Conservation (phyloP, 2,888 invertebrate species). For the Spisula solida region DNA sequence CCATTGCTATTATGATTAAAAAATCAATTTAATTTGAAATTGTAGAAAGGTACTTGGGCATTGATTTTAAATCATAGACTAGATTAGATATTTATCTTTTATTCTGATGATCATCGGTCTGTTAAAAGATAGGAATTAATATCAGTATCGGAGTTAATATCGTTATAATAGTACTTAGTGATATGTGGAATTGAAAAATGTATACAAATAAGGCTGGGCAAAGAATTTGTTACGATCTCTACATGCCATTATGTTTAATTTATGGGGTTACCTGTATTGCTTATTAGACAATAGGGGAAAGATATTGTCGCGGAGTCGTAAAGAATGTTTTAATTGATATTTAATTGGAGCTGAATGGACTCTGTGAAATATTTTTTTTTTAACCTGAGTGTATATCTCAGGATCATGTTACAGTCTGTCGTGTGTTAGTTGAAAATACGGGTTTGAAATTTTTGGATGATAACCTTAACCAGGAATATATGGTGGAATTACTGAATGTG, state of each 20-base stretch:
- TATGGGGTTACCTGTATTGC: background rate
- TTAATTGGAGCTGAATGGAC: slow-evolving; percentile 6
- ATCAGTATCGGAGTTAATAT: too few relatives aligned
- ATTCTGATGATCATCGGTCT: too few relatives aligned
- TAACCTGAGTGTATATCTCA: background rate
- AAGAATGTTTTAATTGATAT: slow-evolving; percentile 2
- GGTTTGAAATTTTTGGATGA: background rate
- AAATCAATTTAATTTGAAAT: too few relatives aligned
- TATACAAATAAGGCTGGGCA: background rate
- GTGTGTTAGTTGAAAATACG: background rate
- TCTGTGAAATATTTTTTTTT: background rate
- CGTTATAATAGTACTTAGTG: too few relatives aligned
- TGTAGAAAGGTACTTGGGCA: too few relatives aligned
- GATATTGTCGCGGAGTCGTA: background rate
- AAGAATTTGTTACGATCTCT: background rate
- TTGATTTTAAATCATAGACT: too few relatives aligned
- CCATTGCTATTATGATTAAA: too few relatives aligned
- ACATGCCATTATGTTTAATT: background rate
- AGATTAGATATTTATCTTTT: too few relatives aligned
- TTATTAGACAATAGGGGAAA: slow-evolving; percentile 1
- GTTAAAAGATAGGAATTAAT: too few relatives aligned
- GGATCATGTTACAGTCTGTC: background rate
- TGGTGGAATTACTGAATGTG: too few relatives aligned
- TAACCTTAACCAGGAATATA: too few relatives aligned
- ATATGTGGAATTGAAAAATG: background rate